Evolutionary conservation across 2,797 vertebrate species (phyloP).

Genomic region (Manis javanica): DNA sequence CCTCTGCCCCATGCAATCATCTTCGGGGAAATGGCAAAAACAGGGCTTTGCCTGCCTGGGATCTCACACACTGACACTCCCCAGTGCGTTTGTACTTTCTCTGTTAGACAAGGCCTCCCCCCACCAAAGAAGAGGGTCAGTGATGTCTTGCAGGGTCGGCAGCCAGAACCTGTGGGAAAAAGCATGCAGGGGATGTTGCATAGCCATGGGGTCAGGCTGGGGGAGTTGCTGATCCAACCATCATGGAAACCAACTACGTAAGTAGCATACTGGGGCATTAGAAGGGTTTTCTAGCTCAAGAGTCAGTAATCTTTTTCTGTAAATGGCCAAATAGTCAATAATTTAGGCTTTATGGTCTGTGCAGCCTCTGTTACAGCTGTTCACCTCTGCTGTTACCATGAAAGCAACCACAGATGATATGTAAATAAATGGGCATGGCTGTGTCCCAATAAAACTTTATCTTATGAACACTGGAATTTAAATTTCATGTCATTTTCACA

Average conservation of each 20-base stretch:
- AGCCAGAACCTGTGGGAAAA: not conserved
- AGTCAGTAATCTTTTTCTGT: not conserved
- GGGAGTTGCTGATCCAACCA: not conserved
- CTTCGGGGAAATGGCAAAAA: not conserved
- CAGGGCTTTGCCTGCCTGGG: not conserved
- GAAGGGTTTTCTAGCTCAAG: not conserved
- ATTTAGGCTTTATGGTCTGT: not conserved
- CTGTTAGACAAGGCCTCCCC: not conserved
- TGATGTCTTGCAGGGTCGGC: not conserved
- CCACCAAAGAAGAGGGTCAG: fast-evolving
- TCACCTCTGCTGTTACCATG: not conserved
- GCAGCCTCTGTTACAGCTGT: not conserved
- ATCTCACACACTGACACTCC: not conserved
- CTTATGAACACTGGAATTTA: not conserved
- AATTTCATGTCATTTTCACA: not conserved
- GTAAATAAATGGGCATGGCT: not conserved
- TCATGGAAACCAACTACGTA: not conserved
- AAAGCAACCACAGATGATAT: not conserved
- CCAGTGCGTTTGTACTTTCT: not conserved
- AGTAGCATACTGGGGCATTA: not conserved
- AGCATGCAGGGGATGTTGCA: not conserved
- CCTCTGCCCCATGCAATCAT: not conserved
- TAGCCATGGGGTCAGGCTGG: fast-evolving
- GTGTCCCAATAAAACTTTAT: not conserved
- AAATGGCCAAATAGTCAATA: not conserved